Conservation (phyloP, 2,113 vertebrate genomes). For the Crypturellus undulatus region DNA sequence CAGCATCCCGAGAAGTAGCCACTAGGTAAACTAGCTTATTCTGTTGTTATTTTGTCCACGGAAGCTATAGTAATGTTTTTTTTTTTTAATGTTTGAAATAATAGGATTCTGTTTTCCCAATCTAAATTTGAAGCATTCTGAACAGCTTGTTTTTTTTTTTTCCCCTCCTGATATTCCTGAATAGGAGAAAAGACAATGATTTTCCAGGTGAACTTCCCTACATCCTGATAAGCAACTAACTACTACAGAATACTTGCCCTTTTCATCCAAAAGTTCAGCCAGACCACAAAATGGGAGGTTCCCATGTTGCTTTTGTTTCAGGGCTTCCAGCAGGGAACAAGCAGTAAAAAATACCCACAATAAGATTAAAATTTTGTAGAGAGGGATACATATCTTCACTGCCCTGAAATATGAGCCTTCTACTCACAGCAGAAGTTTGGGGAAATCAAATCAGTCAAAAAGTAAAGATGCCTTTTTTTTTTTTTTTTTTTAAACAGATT, state of each 20-base stretch:
- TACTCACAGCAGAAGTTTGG: not conserved
- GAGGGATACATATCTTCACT: not conserved
- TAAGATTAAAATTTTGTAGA: conserved; percentile 7
- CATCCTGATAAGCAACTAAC: not conserved
- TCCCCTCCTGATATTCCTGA: not conserved
- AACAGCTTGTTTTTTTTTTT: accelerated
- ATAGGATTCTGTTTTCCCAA: not conserved
- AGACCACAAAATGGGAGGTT: conserved; percentile 29
- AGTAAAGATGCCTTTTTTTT: not conserved
- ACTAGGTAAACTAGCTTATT: not conserved
- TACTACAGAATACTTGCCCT: not conserved
- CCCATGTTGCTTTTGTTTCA: conserved; percentile 18
- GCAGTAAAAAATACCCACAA: not conserved
- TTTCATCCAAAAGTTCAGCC: conserved; percentile 21
- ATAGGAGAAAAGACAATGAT: not conserved
- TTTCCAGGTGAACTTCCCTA: not conserved
- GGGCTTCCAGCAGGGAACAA: not conserved
- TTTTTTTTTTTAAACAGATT: too few relatives aligned
- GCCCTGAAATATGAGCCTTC: not conserved
- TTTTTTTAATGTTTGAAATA: not conserved
- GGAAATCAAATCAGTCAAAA: not conserved
- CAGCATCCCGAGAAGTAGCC: not conserved
- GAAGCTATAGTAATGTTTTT: not conserved
- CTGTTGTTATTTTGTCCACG: not conserved
- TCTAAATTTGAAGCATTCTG: not conserved